Conservation (phyloP, 2,888 invertebrate species). For the Scaptomyza caliginosa region DNA sequence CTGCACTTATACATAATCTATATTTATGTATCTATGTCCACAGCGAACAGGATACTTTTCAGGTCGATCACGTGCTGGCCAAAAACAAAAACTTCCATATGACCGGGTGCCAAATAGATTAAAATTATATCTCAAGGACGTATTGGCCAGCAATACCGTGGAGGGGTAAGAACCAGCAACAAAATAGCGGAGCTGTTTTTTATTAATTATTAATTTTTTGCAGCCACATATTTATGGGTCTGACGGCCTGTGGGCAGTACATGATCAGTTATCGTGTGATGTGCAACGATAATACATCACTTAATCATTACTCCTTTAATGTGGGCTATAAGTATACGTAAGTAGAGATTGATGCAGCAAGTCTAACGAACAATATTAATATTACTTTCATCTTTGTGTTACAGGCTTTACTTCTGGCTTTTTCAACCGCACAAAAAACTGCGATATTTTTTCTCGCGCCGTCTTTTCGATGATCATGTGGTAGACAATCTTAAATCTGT, state of each 20-base stretch:
- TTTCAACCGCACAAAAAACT: conserved; percentile 83
- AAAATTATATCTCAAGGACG: conserved; percentile 87
- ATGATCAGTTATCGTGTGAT: conserved; percentile 92
- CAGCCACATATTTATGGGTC: conserved; percentile 96
- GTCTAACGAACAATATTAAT: not conserved
- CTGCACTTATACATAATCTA: conserved; percentile 57
- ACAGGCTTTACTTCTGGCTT: conserved; percentile 84
- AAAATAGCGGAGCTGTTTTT: not conserved
- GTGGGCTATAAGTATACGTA: conserved; percentile 87
- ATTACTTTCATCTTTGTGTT: not conserved
- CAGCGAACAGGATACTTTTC: conserved; percentile 86
- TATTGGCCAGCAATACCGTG: conserved; percentile 86
- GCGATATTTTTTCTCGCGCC: conserved; percentile 85
- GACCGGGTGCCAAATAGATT: conserved; percentile 86
- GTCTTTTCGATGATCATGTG: conserved; percentile 87
- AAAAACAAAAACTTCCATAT: conserved; percentile 84
- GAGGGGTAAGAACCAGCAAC: conserved; percentile 79
- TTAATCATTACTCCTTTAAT: conserved; percentile 86
- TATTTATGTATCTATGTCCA: conserved; percentile 1
- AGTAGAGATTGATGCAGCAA: conserved; percentile 78
- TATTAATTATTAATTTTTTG: conserved; percentile 50
- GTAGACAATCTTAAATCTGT: conserved; percentile 87
- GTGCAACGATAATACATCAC: conserved; percentile 85
- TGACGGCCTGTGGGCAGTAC: conserved; percentile 97
- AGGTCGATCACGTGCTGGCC: conserved; percentile 84